phyloP scores from a whole-genome alignment of 2,888 invertebrate species.

The Conchocele bisecta region DNA sequence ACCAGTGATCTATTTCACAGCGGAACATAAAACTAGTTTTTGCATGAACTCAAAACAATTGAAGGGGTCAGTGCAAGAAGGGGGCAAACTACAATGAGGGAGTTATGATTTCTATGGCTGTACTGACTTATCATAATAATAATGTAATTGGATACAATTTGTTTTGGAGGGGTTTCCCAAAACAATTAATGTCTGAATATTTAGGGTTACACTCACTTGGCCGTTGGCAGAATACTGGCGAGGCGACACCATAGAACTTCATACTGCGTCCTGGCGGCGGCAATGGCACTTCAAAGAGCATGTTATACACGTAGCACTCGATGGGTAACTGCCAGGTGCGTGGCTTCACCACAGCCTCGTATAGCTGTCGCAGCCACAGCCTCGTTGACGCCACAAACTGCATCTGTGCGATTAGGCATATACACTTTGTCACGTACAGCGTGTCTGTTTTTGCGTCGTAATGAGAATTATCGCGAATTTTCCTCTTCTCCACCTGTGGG shows the following conservation, averaged over 20 bases:
- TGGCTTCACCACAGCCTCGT: conserved; percentile 71
- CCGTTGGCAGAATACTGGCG: conserved; percentile 79
- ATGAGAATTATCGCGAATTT: conserved; percentile 63
- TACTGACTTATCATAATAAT: too few relatives aligned
- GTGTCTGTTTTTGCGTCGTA: conserved; percentile 97
- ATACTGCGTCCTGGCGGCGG: conserved; percentile 95
- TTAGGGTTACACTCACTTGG: conserved; percentile 75
- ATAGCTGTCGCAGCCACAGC: conserved; percentile 75
- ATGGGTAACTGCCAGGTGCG: conserved; percentile 85
- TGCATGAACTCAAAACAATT: too few relatives aligned
- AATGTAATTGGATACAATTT: too few relatives aligned
- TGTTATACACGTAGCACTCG: conserved; percentile 97
- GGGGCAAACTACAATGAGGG: too few relatives aligned
- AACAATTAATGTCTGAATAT: too few relatives aligned
- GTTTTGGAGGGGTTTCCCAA: too few relatives aligned
- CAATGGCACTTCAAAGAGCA: conserved; percentile 95
- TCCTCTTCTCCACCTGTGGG: conserved; percentile 47
- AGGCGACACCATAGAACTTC: conserved; percentile 85
- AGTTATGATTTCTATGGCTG: too few relatives aligned
- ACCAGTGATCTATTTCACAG: too few relatives aligned
- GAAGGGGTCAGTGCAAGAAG: too few relatives aligned
- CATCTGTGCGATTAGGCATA: conserved; percentile 94
- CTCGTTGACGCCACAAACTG: conserved; percentile 86
- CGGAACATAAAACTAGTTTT: too few relatives aligned
- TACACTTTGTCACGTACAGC: conserved; percentile 97